These are phyloP conservation scores for Accipiter cooperii DNA, from an alignment of 2,113 vertebrate species.

Conservation along the genomic window DNA sequence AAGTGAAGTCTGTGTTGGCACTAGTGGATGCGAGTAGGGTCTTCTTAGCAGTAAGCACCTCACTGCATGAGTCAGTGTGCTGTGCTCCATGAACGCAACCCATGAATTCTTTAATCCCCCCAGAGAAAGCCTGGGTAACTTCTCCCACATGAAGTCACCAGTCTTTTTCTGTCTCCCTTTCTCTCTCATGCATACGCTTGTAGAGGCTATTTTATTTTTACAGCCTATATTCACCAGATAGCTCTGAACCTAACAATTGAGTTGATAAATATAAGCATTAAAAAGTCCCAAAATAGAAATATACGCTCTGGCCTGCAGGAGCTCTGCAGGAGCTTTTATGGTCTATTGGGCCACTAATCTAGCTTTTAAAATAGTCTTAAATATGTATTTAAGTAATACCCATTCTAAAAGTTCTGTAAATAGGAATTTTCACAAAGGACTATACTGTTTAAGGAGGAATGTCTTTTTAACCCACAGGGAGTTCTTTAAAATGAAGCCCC, in stretches of 20 bases:
- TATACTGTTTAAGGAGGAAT: neutral
- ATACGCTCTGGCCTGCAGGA: neutral
- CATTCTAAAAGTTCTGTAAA: constrained; percentile 34
- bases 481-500: neutral
- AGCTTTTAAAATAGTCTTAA: constrained; percentile 47
- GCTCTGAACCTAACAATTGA: neutral
- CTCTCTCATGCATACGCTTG: neutral
- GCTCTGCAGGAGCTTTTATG: constrained; percentile 35
- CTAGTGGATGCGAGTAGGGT: neutral
- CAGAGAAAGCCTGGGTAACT: neutral
- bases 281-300: constrained; percentile 24
- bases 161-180: neutral
- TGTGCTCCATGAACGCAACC: neutral
- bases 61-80: accelerated
- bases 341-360: constrained; percentile 52
- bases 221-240: neutral
- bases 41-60: neutral
- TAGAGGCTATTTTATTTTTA: neutral
- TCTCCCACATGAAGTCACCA: neutral
- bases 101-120: neutral
- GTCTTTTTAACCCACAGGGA: neutral
- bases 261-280: constrained; percentile 45
- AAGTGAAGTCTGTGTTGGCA: neutral
- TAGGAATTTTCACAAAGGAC: neutral
- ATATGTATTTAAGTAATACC: constrained; percentile 49